Conservation (phyloP, 2,888 invertebrate species). For the Amaurobius ferox region DNA sequence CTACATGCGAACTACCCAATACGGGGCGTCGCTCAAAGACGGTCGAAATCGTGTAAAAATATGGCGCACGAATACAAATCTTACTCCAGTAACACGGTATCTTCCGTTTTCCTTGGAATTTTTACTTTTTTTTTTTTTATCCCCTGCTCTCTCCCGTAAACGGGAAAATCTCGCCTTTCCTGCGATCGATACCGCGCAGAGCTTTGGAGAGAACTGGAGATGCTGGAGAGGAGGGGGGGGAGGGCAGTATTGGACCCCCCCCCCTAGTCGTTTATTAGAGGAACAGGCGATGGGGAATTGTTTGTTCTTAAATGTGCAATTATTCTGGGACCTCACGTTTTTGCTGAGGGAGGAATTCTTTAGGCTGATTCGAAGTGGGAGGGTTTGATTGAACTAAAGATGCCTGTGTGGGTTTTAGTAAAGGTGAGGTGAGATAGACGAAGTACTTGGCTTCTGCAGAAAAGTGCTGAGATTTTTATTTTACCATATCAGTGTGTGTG, state of each 20-base stretch:
- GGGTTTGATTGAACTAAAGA: not conserved
- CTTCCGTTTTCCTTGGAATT: not conserved
- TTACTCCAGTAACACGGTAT: constrained; percentile 1
- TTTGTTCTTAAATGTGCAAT: constrained; percentile 14
- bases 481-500: no score
- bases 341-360: not conserved
- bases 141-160: not conserved
- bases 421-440: no score
- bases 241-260: not conserved
- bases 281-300: constrained; percentile 3
- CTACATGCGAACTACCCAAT: no score
- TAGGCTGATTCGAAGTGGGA: not conserved
- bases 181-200: not conserved
- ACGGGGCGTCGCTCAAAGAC: not conserved
- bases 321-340: not conserved
- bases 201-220: not conserved
- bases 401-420: no score
- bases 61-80: constrained; percentile 3
- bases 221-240: not conserved
- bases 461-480: no score
- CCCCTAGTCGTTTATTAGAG: not conserved
- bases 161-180: not conserved
- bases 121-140: not conserved
- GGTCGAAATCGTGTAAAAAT: not conserved
- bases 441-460: no score